Evolutionary conservation across 2,888 invertebrate species (phyloP).

Genomic region (Zygaena filipendulae): DNA sequence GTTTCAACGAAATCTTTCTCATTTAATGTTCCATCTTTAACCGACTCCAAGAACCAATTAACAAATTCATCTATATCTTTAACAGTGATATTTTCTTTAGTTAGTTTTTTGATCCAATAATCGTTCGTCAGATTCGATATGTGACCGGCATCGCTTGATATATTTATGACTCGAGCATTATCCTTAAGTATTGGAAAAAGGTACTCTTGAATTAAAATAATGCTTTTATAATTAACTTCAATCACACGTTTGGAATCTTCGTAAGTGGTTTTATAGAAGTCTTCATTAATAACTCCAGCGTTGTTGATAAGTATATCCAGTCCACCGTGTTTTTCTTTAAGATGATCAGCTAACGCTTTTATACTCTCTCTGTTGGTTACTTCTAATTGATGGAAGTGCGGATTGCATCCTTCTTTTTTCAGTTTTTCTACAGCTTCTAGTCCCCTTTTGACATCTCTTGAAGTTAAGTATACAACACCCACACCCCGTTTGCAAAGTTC

Average conservation of each 20-base stretch:
- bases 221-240: conserved; percentile 21
- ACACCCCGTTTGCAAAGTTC: conserved; percentile 68
- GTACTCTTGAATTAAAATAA: conserved; percentile 21
- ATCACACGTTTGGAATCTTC: conserved; percentile 23
- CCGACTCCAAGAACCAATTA: conserved; percentile 21
- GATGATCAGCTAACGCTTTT: conserved; percentile 17
- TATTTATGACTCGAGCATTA: conserved; percentile 22
- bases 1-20: conserved; percentile 19
- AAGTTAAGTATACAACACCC: conserved; percentile 73
- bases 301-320: conserved; percentile 27
- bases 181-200: conserved; percentile 20
- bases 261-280: conserved; percentile 18
- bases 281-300: conserved; percentile 19
- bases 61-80: conserved; percentile 21
- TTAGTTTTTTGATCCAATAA: conserved; percentile 20
- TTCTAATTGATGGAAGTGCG: conserved; percentile 26
- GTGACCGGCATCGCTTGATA: conserved; percentile 23
- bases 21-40: conserved; percentile 18
- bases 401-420: conserved; percentile 49
- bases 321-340: conserved; percentile 22
- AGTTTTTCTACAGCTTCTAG: conserved; percentile 60
- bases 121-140: conserved; percentile 20
- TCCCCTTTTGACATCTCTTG: conserved; percentile 65
- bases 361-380: conserved; percentile 22
- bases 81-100: conserved; percentile 15